Conservation (phyloP, 2,113 vertebrate genomes). For the Scortum barcoo region DNA sequence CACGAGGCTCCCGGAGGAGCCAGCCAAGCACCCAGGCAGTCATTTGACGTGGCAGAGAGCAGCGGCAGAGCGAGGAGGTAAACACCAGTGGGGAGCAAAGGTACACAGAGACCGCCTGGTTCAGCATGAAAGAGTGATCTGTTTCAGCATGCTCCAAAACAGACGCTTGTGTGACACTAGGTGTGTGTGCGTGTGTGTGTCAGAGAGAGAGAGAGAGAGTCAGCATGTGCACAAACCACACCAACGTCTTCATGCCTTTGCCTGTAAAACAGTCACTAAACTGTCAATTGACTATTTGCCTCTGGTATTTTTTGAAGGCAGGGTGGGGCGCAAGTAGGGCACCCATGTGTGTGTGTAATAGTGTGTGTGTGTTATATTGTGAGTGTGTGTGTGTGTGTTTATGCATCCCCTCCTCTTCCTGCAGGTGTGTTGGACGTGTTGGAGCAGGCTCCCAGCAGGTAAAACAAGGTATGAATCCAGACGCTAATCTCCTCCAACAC, state of each 20-base stretch:
- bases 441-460: conserved; percentile 69
- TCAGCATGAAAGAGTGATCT: conserved; percentile 82
- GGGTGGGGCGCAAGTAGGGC: conserved; percentile 60
- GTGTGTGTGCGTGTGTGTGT: conserved; percentile 50
- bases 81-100: conserved; percentile 75
- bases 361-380: conserved; percentile 27
- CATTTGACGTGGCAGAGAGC: conserved; percentile 80
- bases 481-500: conserved; percentile 21
- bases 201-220: conserved; percentile 29
- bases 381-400: conserved; percentile 27
- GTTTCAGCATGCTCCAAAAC: conserved; percentile 75
- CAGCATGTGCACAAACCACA: conserved; percentile 40
- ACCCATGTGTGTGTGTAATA: conserved; percentile 17
- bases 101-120: conserved; percentile 57
- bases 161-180: conserved; percentile 62
- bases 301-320: conserved; percentile 52
- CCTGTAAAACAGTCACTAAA: conserved; percentile 62
- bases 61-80: conserved; percentile 59
- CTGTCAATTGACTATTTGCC: conserved; percentile 71
- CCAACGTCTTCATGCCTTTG: conserved; percentile 67
- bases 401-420: conserved; percentile 16
- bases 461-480: conserved; percentile 52
- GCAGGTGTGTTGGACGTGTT: conserved; percentile 68
- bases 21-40: conserved; percentile 61
- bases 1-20: conserved; percentile 61